Evolutionary conservation across 2,113 vertebrate genomes (phyloP), one percentile per base, ranked within the genome.

Genomic region (Apodemus speciosus): DNA sequence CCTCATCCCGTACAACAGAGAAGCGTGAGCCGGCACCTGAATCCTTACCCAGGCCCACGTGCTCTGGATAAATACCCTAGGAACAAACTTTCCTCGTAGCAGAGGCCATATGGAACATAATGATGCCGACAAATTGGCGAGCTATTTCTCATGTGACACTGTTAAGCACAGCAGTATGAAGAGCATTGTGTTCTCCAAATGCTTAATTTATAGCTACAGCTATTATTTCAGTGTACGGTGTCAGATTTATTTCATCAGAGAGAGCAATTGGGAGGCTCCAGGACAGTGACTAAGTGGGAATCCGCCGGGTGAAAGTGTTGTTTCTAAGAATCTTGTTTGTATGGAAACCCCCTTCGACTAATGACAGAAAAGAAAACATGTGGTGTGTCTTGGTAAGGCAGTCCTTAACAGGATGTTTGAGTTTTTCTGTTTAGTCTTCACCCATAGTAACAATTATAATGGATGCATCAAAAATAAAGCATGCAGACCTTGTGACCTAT

Each of bases 381-480:
- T 95, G 96, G 90, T 93, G 13, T 66, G 71, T 79, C 32, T 92
- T 91, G 94, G 71, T 64, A 95, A 90, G 77, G 91, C 92, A 35
- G 68, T 92, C 95, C 92, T 81, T 88, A 91, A 81, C 94, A 93
- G 96, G 96, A 97, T 94, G 96, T 97, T 96, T 95, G 80, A 94
- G 77, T 92, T 89, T 92, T 88, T 96, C 84, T 97, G 96, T 97
- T 97, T 97, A 95, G 96, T 97, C 95, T 97, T 96, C 11, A 0
- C 92, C 96, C 96, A 79, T 93, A 94, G 94, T 97, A 97, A 97
- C 95, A 96, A 56, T 95, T 95, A 92, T 58, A 94, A 91, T 43
- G 95, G 96, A 91, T 35, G 87, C 96, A 95, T 96, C 92, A 89
- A 92, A 94, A 95, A 88, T 91, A 92, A 96, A 91, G 87, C 95